Evolutionary conservation across 1,140 invertebrate genomes (phyloP).

Genomic region (Akabosia matsudoensis): DNA sequence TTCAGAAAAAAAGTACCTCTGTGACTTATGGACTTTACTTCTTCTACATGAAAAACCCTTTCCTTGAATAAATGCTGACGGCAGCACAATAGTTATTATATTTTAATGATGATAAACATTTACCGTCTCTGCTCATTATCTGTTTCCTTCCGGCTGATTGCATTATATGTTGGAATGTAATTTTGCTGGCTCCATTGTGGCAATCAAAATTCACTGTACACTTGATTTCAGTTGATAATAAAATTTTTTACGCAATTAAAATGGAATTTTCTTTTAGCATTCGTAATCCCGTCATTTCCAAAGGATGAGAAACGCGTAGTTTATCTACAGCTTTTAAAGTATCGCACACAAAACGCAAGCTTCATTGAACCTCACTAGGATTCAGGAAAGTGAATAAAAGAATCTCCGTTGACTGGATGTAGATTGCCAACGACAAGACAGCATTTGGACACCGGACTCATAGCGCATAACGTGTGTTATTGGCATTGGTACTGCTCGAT

Average conservation of each 20-base stretch:
- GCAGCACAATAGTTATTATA: constrained; percentile 13
- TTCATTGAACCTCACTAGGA: neutral
- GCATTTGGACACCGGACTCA: no score
- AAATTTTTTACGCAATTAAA: no score
- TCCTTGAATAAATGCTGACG: neutral
- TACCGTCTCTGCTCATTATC: constrained; percentile 3
- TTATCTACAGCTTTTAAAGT: no score
- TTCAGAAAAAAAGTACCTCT: neutral
- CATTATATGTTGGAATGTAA: neutral
- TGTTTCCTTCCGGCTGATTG: neutral
- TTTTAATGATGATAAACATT: constrained; percentile 12
- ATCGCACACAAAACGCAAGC: no score
- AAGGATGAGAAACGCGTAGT: no score
- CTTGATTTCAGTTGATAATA: no score
- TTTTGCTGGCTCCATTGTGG: neutral
- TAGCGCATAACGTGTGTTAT: no score
- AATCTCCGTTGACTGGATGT: neutral
- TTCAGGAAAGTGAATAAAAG: neutral
- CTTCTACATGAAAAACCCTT: neutral
- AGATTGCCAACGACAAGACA: neutral
- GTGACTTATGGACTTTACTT: no score
- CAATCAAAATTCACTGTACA: no score
- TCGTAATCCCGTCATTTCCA: no score
- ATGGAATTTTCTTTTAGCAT: no score
- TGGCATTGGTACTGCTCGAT: no score